Evolutionary conservation across 2,113 vertebrate genomes (phyloP).

Genomic region (Lepus timidus): DNA sequence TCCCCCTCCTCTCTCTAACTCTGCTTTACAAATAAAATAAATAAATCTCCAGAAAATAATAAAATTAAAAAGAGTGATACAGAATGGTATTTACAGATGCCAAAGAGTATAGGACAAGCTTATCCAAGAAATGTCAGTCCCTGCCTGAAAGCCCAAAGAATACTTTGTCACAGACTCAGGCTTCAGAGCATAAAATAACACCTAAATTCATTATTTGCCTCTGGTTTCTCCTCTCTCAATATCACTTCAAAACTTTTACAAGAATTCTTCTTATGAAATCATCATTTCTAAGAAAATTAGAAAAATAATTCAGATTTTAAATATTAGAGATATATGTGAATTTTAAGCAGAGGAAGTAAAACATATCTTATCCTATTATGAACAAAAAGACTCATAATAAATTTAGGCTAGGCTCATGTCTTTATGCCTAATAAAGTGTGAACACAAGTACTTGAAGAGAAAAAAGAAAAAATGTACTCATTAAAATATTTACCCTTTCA

Average conservation of each 20-base stretch:
- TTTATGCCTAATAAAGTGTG: slow-evolving; percentile 83
- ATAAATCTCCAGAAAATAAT: too few species aligned
- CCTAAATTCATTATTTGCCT: background rate
- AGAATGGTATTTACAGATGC: background rate
- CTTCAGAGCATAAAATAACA: slow-evolving; percentile 27
- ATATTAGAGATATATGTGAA: slow-evolving; percentile 61
- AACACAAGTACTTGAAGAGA: slow-evolving; percentile 75
- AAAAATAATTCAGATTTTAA: slow-evolving; percentile 81
- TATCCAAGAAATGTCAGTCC: background rate
- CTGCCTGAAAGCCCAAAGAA: background rate
- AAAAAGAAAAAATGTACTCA: slow-evolving; percentile 82
- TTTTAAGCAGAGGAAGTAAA: slow-evolving; percentile 84
- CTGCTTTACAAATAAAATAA: too few species aligned
- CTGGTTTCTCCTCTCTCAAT: background rate
- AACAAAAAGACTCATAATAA: slow-evolving; percentile 86
- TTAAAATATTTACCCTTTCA: slow-evolving; percentile 85
- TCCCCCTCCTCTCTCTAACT: too few species aligned
- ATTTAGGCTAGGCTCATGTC: slow-evolving; percentile 83
- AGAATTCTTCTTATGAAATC: slow-evolving; percentile 64
- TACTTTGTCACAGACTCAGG: background rate
- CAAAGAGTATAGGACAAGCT: background rate
- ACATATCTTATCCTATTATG: slow-evolving; percentile 84
- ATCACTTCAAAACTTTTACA: slow-evolving; percentile 24
- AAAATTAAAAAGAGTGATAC: background rate
- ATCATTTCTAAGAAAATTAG: slow-evolving; percentile 59